Percentiles rank a stretch among this genome's conserved stretches.
These are phyloP conservation scores for Chironomus tepperi DNA, from an alignment of 1,140 invertebrate genomes.

Conservation along the genomic window DNA sequence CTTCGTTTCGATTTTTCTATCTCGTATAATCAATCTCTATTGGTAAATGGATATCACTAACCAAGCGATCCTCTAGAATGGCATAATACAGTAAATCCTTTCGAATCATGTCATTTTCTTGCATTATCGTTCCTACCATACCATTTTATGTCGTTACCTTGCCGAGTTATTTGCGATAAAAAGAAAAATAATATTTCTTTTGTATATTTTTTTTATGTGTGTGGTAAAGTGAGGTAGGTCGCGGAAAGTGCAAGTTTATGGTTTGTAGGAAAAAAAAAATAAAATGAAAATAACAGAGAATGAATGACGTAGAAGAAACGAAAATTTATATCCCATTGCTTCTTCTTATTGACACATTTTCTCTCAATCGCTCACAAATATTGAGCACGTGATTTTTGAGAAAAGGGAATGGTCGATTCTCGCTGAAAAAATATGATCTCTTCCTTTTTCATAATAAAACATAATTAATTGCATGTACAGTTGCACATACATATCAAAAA, in stretches of 20 bases:
- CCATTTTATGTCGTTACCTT: too few species aligned
- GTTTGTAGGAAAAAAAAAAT: not conserved
- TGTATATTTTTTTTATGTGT: not conserved
- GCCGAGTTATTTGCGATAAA: not conserved
- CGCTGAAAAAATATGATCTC: not conserved
- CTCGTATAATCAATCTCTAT: too few species aligned
- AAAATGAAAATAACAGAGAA: not conserved
- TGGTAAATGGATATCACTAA: too few species aligned
- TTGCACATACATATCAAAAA: not conserved
- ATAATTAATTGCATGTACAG: conserved; percentile 9
- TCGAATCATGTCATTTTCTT: too few species aligned
- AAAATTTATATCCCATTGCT: not conserved
- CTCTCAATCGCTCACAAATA: not conserved
- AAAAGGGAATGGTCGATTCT: not conserved
- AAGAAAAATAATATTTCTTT: not conserved
- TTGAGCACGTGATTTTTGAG: not conserved
- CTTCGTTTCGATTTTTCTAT: too few species aligned
- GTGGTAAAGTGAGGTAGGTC: not conserved
- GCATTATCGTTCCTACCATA: too few species aligned
- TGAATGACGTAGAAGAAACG: not conserved
- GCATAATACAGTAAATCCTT: too few species aligned
- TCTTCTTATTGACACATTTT: not conserved
- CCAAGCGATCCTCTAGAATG: too few species aligned
- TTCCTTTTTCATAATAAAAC: not conserved
- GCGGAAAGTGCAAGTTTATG: conserved; percentile 6